Conservation (phyloP, 2,888 invertebrate species). For the Falcaria lacertinaria region DNA sequence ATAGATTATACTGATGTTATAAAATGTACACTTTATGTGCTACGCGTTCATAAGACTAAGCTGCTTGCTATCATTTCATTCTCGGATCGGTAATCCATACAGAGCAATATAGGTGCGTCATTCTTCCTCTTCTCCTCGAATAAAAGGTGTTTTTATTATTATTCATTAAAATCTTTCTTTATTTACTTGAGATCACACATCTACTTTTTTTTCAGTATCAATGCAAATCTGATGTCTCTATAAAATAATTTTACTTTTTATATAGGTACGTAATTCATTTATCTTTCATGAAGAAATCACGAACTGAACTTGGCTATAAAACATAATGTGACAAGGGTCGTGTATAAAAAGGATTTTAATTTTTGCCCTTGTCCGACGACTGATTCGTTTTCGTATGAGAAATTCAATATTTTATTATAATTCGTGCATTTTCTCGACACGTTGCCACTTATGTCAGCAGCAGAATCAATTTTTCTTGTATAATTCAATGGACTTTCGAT, state of each 20-base stretch:
- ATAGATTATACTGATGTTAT: no score
- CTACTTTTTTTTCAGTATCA: background rate
- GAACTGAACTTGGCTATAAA: slow-evolving; percentile 2
- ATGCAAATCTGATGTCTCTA: background rate
- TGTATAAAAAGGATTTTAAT: slow-evolving; percentile 23
- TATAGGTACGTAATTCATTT: background rate
- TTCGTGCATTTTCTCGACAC: slow-evolving; percentile 55
- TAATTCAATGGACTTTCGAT: slow-evolving; percentile 57
- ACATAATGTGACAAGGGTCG: slow-evolving; percentile 12
- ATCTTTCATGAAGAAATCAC: background rate
- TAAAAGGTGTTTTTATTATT: no score
- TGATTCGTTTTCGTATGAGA: slow-evolving; percentile 27
- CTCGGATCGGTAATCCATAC: no score
- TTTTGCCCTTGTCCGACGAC: slow-evolving; percentile 19
- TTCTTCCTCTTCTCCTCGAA: no score
- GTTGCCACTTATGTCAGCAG: slow-evolving; percentile 57
- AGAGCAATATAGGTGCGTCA: no score
- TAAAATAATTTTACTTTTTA: background rate
- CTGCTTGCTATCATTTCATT: no score
- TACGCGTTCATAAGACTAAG: no score
- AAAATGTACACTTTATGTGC: no score
- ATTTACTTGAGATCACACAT: no score
- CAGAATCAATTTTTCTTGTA: slow-evolving; percentile 68
- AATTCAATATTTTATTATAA: slow-evolving; percentile 65
- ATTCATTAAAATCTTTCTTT: no score